Evolutionary conservation across 2,797 vertebrate genomes (phyloP), one percentile per base, ranked within the genome.

Genomic region (Buceros bicornis): DNA sequence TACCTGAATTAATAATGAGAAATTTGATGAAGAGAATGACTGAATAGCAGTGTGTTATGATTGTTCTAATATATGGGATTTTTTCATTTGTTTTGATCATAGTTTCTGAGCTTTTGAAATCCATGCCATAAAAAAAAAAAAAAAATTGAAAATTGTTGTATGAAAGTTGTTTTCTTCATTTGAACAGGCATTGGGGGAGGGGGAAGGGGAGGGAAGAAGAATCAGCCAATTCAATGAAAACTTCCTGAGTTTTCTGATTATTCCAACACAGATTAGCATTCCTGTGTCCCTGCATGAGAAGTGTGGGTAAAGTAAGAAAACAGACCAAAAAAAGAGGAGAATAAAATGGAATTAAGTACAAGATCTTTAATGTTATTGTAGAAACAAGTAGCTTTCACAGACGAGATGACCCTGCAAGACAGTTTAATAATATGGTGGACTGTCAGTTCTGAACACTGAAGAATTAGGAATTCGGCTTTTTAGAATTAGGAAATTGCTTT

Each of bases 91-190:
- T 13, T 72, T 80, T 48, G 19, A 56, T 56, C 13, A 70, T 56
- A 24, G 13, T 18, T 82, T 82, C 50, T 71, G 26, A 64, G n/a
- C 11, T 90, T 71, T 85, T 74, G 9, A 87, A 93, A 82, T 53
- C 11, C 10, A 40, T 13, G 3, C 11, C 25, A 58, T 56, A 4
- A 26, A 53, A 71, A 51, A 45, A 40, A 20, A 20, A 29, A 37
- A 6, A 2, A 42, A 72, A 48, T n/a, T 14, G 19, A 79, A 62
- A 10, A 35, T 37, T 1, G 2, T 4, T 47, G 2, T 19, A 16
- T n/a, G 16, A 29, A 87, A 54, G 4, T 8, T 61, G 33, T 29
- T 85, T 82, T 77, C n/a, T 18, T 4, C 5, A 51, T 37, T 76
- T 91, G 21, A 57, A 47, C 6, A 72, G 57, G 5, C 11, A 65